A percentile compares a stretch with the other conserved stretches of the same genome.
These are phyloP conservation scores for Sipunculus nudus DNA, from an alignment of 2,888 invertebrate species.

Conservation along the genomic window DNA sequence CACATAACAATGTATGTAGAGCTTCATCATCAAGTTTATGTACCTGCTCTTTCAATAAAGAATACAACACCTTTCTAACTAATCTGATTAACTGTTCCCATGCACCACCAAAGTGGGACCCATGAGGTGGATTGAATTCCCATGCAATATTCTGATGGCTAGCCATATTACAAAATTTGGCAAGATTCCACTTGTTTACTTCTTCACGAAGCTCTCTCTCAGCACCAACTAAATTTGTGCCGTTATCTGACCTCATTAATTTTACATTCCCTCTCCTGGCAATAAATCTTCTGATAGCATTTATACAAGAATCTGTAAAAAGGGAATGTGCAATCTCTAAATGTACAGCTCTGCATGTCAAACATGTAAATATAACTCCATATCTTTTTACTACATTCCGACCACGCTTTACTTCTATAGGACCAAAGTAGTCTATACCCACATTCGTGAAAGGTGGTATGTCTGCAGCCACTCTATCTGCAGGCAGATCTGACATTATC, in stretches of 20 bases:
- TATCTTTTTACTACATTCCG: not conserved
- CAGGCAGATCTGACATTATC: slow-evolving; percentile 21
- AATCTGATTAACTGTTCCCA: not conserved
- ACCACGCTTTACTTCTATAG: slow-evolving; percentile 6
- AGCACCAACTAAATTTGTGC: slow-evolving; percentile 31
- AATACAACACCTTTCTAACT: too few species aligned
- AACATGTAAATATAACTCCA: slow-evolving; percentile 10
- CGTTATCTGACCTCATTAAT: slow-evolving; percentile 30
- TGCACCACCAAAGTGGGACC: slow-evolving; percentile 1
- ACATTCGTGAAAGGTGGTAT: slow-evolving; percentile 2
- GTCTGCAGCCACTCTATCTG: not conserved
- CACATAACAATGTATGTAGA: too few species aligned
- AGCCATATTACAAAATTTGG: too few species aligned
- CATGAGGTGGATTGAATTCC: slow-evolving; percentile 6
- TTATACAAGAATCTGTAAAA: slow-evolving; percentile 6
- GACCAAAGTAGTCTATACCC: slow-evolving; percentile 8
- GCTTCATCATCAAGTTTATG: too few species aligned
- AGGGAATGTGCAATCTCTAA: slow-evolving; percentile 9
- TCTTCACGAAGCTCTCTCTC: slow-evolving; percentile 21
- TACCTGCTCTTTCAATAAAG: too few species aligned
- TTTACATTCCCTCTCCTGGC: slow-evolving; percentile 4
- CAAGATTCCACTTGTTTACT: slow-evolving; percentile 1
- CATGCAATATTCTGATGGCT: not conserved
- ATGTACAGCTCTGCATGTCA: slow-evolving; percentile 1
- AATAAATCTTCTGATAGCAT: slow-evolving; percentile 5